Evolutionary conservation across 2,113 vertebrate genomes (phyloP).

Genomic region (Eretmodus cyanostictus): DNA sequence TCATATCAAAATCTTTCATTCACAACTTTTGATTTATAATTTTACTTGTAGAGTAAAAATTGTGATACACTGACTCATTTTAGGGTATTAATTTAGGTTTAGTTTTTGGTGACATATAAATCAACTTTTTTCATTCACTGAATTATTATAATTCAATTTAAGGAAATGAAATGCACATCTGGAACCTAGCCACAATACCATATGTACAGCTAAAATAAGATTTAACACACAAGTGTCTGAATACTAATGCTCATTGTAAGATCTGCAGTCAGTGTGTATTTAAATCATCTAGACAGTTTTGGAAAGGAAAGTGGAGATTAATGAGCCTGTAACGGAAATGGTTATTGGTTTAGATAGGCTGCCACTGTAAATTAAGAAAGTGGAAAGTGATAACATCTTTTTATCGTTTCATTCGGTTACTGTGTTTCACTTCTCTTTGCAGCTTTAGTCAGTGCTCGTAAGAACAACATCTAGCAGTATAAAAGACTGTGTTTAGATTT

Average conservation of each 20-base stretch:
- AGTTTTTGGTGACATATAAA: not conserved
- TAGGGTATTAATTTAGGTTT: not conserved
- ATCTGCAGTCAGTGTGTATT: not conserved
- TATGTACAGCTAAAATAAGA: not conserved
- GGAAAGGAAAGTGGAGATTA: slow-evolving; percentile 5
- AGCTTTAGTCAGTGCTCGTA: not conserved
- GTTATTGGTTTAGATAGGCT: not conserved
- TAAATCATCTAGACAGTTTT: not conserved
- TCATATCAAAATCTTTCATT: not conserved
- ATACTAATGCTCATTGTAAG: not conserved
- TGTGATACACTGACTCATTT: not conserved
- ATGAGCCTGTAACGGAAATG: not conserved
- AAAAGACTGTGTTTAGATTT: not conserved
- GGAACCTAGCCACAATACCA: not conserved
- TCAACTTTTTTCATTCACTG: not conserved
- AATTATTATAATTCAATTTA: not conserved
- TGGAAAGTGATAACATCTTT: not conserved
- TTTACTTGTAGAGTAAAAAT: not conserved
- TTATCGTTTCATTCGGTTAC: not conserved
- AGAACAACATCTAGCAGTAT: not conserved
- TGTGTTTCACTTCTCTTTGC: not conserved
- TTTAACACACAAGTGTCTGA: not conserved
- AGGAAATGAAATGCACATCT: not conserved
- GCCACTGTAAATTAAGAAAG: slow-evolving; percentile 15
- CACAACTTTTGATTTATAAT: slow-evolving; percentile 13